Base-by-base conservation (phyloP, 2,888 invertebrate species). In the Nomada lathburiana region DNA sequence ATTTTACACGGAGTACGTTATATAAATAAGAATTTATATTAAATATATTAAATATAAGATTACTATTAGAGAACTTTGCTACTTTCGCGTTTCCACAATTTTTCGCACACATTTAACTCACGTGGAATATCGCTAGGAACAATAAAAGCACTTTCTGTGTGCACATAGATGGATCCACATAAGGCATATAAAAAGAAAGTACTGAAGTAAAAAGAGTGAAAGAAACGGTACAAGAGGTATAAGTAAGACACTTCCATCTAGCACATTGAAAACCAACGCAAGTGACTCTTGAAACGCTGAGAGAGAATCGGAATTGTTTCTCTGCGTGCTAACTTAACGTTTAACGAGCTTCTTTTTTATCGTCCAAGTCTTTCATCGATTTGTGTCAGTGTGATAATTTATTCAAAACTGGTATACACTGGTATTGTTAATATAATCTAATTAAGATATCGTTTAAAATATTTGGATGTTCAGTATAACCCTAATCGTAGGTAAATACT, bases 201-300 rank as follows among this genome's bases (percentile, higher is more conserved):
- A 7, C 36, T 7, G 5, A 1, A 36, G 29, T 36, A 44, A 69
- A 50, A 23, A 68, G 59, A 47, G 68, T 59, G 59, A 23, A 55
- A 62, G 44, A 50, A 59, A 50, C 47, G 36, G 36, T 36, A 47
- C 50, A 59, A 29, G 53, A 44, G 47, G 50, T 20, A 55, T n/a
- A 4, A 67, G 62, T 60, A 71, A 71, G 77, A 77, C 59, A 77
- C 47, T 76, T 76, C 44, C 62, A 69, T 69, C 63, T 63, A 42
- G 76, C 59, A 71, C 69, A 70, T 73, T 67, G 68, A 62, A 69
- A 76, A 68, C 44, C 63, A 13, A 52, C 63, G 10, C 47, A 76
- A 76, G 63, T 68, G 59, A 55, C 67, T 63, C 76, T 76, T 69
- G 76, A 76, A 76, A 53, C n/a, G 16, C 29, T 29, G 62, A 42